These are phyloP conservation scores for Ferrisia virgata DNA, from an alignment of 2,888 invertebrate genomes.

Conservation along the genomic window DNA sequence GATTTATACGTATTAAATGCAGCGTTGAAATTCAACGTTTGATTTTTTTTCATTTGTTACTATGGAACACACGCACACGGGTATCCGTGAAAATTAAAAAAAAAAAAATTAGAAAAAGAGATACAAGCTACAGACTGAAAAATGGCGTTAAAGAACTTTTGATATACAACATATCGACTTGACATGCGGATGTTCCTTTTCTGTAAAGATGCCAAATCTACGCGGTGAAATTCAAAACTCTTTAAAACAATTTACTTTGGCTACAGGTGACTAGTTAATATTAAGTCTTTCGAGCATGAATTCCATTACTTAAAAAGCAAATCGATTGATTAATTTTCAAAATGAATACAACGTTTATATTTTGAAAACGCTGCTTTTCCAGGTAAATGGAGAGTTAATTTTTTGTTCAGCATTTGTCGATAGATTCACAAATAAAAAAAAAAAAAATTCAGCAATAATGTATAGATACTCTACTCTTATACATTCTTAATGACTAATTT, in stretches of 20 bases:
- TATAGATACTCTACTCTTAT: too few relatives aligned
- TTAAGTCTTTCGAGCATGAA: background rate
- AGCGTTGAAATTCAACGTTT: background rate
- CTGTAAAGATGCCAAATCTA: slow-evolving; percentile 14
- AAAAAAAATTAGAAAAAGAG: background rate
- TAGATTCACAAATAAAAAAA: too few relatives aligned
- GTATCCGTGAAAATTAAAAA: background rate
- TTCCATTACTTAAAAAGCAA: background rate
- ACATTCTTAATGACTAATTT: background rate
- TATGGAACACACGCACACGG: background rate
- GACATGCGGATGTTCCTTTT: background rate
- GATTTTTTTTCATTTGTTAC: background rate
- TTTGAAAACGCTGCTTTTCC: background rate
- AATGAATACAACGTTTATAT: background rate
- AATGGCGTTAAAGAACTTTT: background rate
- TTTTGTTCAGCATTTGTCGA: background rate
- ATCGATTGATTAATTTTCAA: background rate
- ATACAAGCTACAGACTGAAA: background rate
- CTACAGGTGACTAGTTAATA: background rate
- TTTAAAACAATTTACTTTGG: background rate
- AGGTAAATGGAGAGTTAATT: background rate
- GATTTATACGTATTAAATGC: background rate
- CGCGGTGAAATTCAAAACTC: background rate
- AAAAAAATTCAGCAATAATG: too few relatives aligned
- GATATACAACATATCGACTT: slow-evolving; percentile 13